A percentile compares a stretch with the other conserved stretches of the same genome.
Conservation (phyloP, 2,797 vertebrate genomes). For the Macroramphosus scolopax region DNA sequence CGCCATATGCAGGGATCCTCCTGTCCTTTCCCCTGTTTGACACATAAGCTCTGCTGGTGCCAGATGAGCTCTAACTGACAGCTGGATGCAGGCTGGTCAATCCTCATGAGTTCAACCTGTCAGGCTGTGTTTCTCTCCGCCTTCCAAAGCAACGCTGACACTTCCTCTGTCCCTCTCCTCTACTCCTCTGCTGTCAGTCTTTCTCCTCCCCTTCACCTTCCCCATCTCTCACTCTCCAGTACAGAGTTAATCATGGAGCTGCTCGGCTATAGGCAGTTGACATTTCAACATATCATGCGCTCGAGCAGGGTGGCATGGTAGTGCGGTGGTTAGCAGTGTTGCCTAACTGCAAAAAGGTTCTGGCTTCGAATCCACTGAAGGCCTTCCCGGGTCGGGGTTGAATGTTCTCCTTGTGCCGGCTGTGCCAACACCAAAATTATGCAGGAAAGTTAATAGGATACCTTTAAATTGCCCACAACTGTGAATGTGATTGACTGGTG, state of each 20-base stretch:
- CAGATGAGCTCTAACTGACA: constrained; percentile 78
- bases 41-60: constrained; percentile 70
- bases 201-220: constrained; percentile 52
- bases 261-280: constrained; percentile 14
- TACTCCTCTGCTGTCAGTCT: constrained; percentile 62
- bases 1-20: constrained; percentile 59
- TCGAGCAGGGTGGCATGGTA: background rate
- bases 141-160: constrained; percentile 75
- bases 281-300: constrained; percentile 18
- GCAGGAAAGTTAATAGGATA: too few species aligned
- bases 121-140: constrained; percentile 71
- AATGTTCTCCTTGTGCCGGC: too few species aligned
- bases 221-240: constrained; percentile 40
- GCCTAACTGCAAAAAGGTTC: too few species aligned
- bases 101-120: constrained; percentile 80
- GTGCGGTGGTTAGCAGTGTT: too few species aligned
- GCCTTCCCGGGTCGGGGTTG: too few species aligned
- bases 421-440: too few species aligned
- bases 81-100: constrained; percentile 78
- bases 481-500: too few species aligned
- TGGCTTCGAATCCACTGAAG: too few species aligned
- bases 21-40: constrained; percentile 66
- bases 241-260: constrained; percentile 56
- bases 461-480: too few species aligned
- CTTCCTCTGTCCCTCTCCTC: constrained; percentile 60